Base-by-base conservation (phyloP, 1,140 invertebrate species). In the Bradysia coprophila region DNA sequence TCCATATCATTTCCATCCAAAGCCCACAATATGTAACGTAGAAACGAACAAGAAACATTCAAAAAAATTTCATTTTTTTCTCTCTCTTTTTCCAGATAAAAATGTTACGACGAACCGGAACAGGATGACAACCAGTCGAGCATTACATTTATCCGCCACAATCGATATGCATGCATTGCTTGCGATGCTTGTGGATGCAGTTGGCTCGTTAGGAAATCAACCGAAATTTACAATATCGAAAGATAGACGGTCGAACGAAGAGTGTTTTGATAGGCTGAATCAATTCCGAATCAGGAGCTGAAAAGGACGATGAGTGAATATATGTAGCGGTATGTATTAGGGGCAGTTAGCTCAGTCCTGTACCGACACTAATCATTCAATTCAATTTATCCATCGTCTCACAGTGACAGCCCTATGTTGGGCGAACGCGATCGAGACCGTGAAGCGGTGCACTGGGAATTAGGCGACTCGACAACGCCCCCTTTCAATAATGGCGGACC, bases 381-480 rank as follows among this genome's bases (percentile, higher is more conserved):
- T 3, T 13, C 10, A 16, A 36, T 36, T 16, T 8, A 9, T 16
- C 6, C 19, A 38, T 38, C 5, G 13, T 16, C 15, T 16, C 20
- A 3, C 38, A 43, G 40, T 46, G 57, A 54, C 57, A 54, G 57
- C 53, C 54, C 56, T 57, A 66, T 67, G 66, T 65, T 64, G 56
- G 64, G 63, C 55, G 65, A 66, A 57, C 61, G 67, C 56, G 71
- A 72, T 66, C 70, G 69, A 65, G 70, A 70, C 67, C 69, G 70
- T 65, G 68, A 70, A 63, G 68, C 67, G 67, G 69, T 72, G 69
- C 72, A 69, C 65, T 73, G 69, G 68, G 69, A 70, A 61, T 64
- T 66, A 52, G 51, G 54, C 66, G 65, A 65, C 62, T 63, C 63
- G 62, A 64, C 67, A 62, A 67, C 67, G 63, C 66, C 67, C 58